Base-by-base conservation (phyloP, 2,113 vertebrate genomes). In the Andinoacara biseriatus region DNA sequence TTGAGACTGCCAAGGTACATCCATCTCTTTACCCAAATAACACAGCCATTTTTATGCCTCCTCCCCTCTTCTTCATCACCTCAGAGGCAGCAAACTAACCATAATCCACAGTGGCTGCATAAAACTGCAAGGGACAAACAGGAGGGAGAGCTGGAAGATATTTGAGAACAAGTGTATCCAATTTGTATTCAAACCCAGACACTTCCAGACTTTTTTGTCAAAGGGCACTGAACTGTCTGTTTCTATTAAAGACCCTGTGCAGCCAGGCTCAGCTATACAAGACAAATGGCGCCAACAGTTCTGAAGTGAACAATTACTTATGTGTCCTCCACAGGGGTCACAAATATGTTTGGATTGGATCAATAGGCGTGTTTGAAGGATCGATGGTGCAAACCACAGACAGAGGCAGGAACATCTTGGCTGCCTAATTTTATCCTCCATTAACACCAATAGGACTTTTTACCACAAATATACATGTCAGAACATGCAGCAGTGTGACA, bases 141-240 rank as follows among this genome's bases (percentile, higher is more conserved):
- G 7, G 69, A 67, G 46, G 56, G 59, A 46, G 61, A 76, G 74
- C 61, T 79, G 56, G 54, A 75, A 60, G 63, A 59, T 80, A 65
- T 86, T 81, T 18, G 15, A 40, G 56, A 76, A 77, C 61, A 56
- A 82, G 61, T 74, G 43, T 4, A 49, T 62, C 33, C 9, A 61
- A 90, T 93, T 91, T 89, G 84, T 85, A 92, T 91, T 91, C 90
- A 62, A 59, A 62, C 33, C 76, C 24, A 5, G 80, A 69, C 74
- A 22, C 40, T 89, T 33, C 35, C 80, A 33, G 77, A 79, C 86
- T 52, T 81, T 85, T 84, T 88, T 87, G 81, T 89, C 82, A 81
- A 57, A 83, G 82, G 82, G 35, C 84, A 49, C 78, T 57, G 52
- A 85, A 79, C 85, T 90, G 90, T 90, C 90, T 81, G 75, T 85